phyloP scores from a whole-genome alignment of 1,140 invertebrate species.

The Cotesia vestalis region DNA sequence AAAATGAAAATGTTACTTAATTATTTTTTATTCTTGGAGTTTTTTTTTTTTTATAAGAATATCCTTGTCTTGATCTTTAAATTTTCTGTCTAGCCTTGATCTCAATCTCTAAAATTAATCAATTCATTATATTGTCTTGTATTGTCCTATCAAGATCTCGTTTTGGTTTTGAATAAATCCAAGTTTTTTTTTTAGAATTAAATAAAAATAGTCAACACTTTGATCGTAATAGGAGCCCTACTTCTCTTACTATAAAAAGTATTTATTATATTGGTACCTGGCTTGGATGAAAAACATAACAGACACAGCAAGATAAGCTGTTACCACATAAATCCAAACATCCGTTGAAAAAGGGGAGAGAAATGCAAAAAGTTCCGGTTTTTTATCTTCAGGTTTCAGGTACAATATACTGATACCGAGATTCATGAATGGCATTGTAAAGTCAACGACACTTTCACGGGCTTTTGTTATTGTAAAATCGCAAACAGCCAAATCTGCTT shows the following conservation, averaged over 20 bases:
- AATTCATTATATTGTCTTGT: no score
- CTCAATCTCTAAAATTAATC: no score
- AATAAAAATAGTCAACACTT: no score
- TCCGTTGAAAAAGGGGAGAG: constrained; percentile 86
- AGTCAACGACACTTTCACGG: constrained; percentile 84
- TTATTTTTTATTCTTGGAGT: neutral
- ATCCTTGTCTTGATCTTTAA: no score
- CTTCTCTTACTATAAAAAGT: neutral
- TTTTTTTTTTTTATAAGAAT: no score
- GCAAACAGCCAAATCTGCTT: constrained; percentile 90
- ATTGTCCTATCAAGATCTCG: no score
- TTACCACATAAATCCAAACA: constrained; percentile 93
- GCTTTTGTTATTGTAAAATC: constrained; percentile 93
- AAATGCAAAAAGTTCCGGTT: constrained; percentile 85
- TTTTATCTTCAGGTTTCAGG: constrained; percentile 75
- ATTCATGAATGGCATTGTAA: constrained; percentile 92
- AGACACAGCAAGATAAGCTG: constrained; percentile 87
- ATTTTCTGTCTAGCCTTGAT: no score
- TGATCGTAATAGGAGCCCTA: neutral
- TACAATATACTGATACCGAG: constrained; percentile 85
- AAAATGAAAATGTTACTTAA: constrained; percentile 13
- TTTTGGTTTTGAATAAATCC: no score
- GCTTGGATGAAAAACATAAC: constrained; percentile 84
- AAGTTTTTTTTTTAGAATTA: no score
- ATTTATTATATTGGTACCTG: constrained; percentile 67